phyloP scores from a whole-genome alignment of 2,888 invertebrate species.

The Gibbula magus region DNA sequence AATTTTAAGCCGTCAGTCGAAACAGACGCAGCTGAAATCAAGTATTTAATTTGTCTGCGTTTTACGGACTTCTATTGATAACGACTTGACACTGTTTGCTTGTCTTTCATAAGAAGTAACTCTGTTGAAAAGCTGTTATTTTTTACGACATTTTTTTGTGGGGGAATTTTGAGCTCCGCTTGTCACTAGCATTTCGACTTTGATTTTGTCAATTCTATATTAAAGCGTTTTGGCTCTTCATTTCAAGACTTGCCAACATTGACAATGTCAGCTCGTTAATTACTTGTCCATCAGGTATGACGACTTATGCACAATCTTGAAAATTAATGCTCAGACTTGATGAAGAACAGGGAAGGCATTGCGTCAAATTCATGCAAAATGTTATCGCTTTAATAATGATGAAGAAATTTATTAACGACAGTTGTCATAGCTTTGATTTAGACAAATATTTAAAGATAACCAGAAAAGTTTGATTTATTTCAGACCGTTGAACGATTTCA shows the following conservation, averaged over 20 bases:
- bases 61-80: not conserved
- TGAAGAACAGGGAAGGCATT: not conserved
- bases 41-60: constrained; percentile 6
- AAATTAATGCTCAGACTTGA: not conserved
- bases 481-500: too few species aligned
- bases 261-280: not conserved
- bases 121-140: constrained; percentile 1
- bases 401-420: not conserved
- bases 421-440: constrained; percentile 2
- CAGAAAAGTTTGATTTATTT: too few species aligned
- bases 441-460: not conserved
- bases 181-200: not conserved
- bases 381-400: not conserved
- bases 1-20: not conserved
- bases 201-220: constrained; percentile 5
- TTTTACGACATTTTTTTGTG: not conserved
- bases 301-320: not conserved
- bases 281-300: not conserved
- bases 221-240: not conserved
- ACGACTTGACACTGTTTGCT: not conserved
- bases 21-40: not conserved
- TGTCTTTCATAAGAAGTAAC: constrained; percentile 7
- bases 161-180: not conserved
- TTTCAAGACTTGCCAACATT: not conserved
- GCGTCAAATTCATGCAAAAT: not conserved